Evolutionary conservation across 2,113 vertebrate genomes (phyloP).

Genomic region (Anas platyrhynchos): DNA sequence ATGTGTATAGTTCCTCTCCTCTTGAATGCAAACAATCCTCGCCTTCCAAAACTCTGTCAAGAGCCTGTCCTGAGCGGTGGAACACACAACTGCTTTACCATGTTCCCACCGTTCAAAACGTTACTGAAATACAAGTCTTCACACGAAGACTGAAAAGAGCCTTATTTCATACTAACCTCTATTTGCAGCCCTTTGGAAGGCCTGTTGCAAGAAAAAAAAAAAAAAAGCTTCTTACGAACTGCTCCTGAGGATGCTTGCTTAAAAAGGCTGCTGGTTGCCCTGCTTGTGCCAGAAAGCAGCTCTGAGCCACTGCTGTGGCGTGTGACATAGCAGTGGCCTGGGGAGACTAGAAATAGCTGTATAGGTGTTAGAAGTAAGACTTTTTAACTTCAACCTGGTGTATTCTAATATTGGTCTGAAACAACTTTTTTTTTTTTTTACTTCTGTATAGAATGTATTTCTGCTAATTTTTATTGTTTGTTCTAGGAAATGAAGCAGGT

Average conservation of each 20-base stretch:
- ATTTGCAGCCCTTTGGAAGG: not conserved
- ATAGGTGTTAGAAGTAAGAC: conserved; percentile 35
- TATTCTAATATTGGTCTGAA: conserved; percentile 22
- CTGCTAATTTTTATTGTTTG: conserved; percentile 67
- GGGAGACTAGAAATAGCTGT: not conserved
- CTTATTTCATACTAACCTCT: not conserved
- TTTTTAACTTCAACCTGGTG: conserved; percentile 33
- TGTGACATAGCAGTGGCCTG: not conserved
- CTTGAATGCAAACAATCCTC: not conserved
- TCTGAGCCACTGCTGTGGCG: not conserved
- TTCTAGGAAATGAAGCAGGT: conserved; percentile 25
- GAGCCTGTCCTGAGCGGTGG: not conserved
- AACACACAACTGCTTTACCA: not conserved
- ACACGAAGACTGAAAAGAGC: not conserved
- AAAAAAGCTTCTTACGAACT: not conserved
- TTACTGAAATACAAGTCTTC: not conserved
- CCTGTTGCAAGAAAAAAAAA: not conserved
- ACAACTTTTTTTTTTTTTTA: not conserved
- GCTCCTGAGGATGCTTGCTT: not conserved
- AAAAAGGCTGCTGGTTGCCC: not conserved
- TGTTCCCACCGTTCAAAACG: not conserved
- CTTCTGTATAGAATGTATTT: conserved; percentile 57
- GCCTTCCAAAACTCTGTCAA: not conserved
- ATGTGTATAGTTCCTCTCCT: not conserved
- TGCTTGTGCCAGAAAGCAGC: not conserved